Percentiles rank a stretch among this genome's conserved stretches.
phyloP scores from a whole-genome alignment of 2,888 invertebrate species.

The Neuroscelio doddi region DNA sequence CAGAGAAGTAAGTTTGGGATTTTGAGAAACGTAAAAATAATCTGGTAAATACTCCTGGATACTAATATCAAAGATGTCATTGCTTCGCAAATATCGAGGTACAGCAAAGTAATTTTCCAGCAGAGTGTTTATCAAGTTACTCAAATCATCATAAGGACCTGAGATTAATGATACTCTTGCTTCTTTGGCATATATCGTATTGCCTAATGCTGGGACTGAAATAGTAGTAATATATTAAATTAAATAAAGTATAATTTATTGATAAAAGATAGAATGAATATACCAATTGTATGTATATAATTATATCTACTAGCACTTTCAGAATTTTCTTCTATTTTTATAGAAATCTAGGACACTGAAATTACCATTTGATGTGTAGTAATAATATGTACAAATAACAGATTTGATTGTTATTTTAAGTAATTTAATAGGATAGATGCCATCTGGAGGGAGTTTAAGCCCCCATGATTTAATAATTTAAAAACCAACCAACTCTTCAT shows the following conservation, averaged over 20 bases:
- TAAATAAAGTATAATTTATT: slow-evolving; percentile 3
- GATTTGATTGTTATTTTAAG: too few species aligned
- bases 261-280: slow-evolving; percentile 12
- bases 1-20: slow-evolving; percentile 52
- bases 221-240: too few species aligned
- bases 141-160: slow-evolving; percentile 54
- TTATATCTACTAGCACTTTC: too few species aligned
- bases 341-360: not conserved
- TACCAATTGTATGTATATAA: too few species aligned
- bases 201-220: slow-evolving; percentile 53
- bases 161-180: slow-evolving; percentile 59
- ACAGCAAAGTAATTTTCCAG: slow-evolving; percentile 80
- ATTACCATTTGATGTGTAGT: too few species aligned
- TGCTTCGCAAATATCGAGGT: slow-evolving; percentile 78
- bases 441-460: too few species aligned
- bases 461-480: too few species aligned
- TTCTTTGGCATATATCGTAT: slow-evolving; percentile 52
- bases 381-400: too few species aligned
- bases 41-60: slow-evolving; percentile 73
- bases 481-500: too few species aligned
- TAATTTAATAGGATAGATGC: too few species aligned
- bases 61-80: slow-evolving; percentile 79
- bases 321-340: not conserved
- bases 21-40: slow-evolving; percentile 62
- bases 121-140: slow-evolving; percentile 75